These are phyloP conservation scores for Drosophila quinaria DNA, from an alignment of 2,888 invertebrate species.

Conservation along the genomic window DNA sequence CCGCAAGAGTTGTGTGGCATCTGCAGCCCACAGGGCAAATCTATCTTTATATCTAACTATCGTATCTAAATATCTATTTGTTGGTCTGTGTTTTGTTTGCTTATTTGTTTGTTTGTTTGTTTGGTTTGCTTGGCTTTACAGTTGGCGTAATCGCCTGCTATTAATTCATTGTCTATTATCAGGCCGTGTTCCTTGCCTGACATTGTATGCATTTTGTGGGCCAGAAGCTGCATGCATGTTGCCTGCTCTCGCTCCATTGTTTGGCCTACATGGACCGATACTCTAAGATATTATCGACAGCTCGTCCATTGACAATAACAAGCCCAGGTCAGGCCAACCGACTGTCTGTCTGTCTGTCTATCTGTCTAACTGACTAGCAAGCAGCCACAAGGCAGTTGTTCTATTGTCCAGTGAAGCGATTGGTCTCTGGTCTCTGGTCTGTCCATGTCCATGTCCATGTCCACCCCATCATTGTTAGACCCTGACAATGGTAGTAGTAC, in stretches of 20 bases:
- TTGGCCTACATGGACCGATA: conserved; percentile 71
- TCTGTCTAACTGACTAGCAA: conserved; percentile 6
- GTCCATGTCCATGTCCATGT: conserved; percentile 14
- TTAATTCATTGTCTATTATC: conserved; percentile 81
- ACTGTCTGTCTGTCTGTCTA: conserved; percentile 26
- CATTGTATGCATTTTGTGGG: conserved; percentile 78
- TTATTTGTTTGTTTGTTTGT: conserved; percentile 43
- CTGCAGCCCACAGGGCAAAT: conserved; percentile 54
- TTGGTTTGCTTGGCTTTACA: conserved; percentile 54
- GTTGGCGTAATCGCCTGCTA: conserved; percentile 73
- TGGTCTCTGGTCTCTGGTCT: conserved; percentile 26
- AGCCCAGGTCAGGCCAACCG: conserved; percentile 11
- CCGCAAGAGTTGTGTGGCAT: conserved; percentile 63
- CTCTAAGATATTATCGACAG: conserved; percentile 79
- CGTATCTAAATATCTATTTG: conserved; percentile 62
- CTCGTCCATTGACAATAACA: conserved; percentile 69
- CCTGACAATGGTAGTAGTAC: conserved; percentile 66
- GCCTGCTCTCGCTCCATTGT: conserved; percentile 57
- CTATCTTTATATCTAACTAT: conserved; percentile 34
- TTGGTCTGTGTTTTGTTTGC: conserved; percentile 33
- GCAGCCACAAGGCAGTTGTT: conserved; percentile 22
- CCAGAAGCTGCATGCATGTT: conserved; percentile 55
- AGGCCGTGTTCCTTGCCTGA: conserved; percentile 67
- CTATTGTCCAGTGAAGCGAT: conserved; percentile 68
- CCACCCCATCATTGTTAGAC: conserved; percentile 71